A percentile compares a stretch with the other conserved stretches of the same genome.
Conservation (phyloP, 2,888 invertebrate genomes). For the Hyposoter dolosus region DNA sequence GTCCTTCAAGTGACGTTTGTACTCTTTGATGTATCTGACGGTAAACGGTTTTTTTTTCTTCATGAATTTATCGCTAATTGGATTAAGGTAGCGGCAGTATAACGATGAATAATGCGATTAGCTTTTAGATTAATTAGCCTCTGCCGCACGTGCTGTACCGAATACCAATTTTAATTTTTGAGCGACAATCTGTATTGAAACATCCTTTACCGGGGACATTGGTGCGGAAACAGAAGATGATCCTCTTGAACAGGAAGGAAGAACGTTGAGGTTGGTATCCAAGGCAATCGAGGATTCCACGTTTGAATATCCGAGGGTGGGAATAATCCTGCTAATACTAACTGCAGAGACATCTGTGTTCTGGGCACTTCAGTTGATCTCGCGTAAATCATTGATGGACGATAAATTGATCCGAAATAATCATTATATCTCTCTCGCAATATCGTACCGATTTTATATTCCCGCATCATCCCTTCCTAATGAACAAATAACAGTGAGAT, state of each 20-base stretch:
- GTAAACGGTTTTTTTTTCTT: neutral
- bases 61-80: neutral
- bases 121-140: neutral
- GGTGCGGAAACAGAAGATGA: conserved; percentile 78
- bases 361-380: conserved; percentile 86
- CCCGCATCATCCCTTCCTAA: conserved; percentile 80
- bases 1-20: conserved; percentile 72
- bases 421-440: conserved; percentile 79
- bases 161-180: neutral
- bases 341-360: conserved; percentile 86
- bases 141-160: neutral
- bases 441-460: conserved; percentile 81
- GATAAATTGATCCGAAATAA: conserved; percentile 80
- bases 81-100: neutral
- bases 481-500: neutral
- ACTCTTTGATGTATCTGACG: conserved; percentile 78
- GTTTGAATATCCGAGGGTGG: conserved; percentile 83
- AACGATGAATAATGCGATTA: conserved; percentile 17
- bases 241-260: conserved; percentile 84
- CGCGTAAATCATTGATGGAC: conserved; percentile 78
- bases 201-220: conserved; percentile 78
- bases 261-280: conserved; percentile 87
- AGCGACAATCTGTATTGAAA: neutral
- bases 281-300: conserved; percentile 84
- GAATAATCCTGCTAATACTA: conserved; percentile 86